Evolutionary conservation across 1,140 invertebrate species (phyloP).

Genomic region (Lanistes nyassanus): DNA sequence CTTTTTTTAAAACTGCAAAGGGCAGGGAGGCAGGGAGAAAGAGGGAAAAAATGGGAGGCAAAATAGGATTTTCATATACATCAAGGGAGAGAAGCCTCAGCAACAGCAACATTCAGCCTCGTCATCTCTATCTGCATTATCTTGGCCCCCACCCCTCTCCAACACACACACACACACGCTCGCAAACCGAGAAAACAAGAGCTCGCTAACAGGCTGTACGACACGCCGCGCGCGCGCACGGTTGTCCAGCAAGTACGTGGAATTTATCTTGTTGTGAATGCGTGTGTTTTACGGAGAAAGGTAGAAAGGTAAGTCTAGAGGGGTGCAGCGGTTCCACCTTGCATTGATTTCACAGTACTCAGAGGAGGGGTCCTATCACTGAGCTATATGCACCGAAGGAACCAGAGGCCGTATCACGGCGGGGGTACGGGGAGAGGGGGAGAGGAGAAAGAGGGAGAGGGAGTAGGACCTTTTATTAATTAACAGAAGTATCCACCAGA

Average conservation of each 20-base stretch:
- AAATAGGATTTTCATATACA: not conserved
- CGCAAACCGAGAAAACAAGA: not conserved
- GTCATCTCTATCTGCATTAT: not conserved
- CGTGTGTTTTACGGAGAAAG: no score
- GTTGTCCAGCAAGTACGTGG: not conserved
- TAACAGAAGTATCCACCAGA: no score
- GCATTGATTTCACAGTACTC: no score
- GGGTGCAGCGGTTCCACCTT: no score
- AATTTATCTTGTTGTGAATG: not conserved
- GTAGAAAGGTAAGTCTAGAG: no score
- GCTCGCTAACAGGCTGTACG: not conserved
- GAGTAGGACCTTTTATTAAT: no score
- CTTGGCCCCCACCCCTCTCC: not conserved
- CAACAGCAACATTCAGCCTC: not conserved
- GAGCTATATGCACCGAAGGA: no score
- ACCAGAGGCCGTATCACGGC: no score
- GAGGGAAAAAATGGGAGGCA: not conserved
- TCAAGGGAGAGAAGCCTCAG: not conserved
- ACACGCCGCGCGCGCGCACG: not conserved
- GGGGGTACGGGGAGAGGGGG: constrained; percentile 2
- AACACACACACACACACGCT: not conserved
- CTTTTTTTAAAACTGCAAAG: not conserved
- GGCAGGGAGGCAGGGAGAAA: not conserved
- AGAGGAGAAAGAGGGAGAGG: constrained; percentile 7
- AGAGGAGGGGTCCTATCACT: no score